phyloP scores from a whole-genome alignment of 2,888 invertebrate genomes.

The Phorcus lineatus region DNA sequence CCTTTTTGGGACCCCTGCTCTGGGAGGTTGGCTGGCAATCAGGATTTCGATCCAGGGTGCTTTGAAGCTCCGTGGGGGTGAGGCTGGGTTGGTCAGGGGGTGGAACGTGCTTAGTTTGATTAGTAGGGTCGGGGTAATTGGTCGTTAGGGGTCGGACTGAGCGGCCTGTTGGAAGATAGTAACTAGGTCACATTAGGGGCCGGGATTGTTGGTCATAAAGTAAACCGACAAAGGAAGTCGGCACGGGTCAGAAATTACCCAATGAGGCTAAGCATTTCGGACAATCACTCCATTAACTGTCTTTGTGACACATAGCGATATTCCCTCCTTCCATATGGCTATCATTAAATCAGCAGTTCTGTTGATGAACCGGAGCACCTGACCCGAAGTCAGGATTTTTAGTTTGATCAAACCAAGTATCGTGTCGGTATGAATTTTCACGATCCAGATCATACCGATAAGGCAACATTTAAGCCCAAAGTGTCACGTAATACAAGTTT shows the following conservation, averaged over 20 bases:
- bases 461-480: too few species aligned
- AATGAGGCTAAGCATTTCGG: not conserved
- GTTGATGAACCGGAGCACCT: too few species aligned
- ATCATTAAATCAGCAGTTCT: not conserved
- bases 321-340: not conserved
- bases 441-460: too few species aligned
- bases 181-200: not conserved
- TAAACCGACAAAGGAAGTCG: not conserved
- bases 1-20: not conserved
- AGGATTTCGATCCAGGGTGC: not conserved
- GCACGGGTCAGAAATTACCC: not conserved
- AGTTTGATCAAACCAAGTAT: too few species aligned
- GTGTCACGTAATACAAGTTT: too few species aligned
- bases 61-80: slow-evolving; percentile 6
- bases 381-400: too few species aligned
- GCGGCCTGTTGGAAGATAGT: not conserved
- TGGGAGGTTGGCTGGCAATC: not conserved
- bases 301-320: not conserved
- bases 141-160: not conserved
- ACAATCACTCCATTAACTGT: slow-evolving; percentile 2
- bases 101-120: not conserved
- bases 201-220: not conserved
- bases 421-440: too few species aligned
- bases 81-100: not conserved
- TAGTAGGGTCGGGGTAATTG: slow-evolving; percentile 11